Evolutionary conservation across 2,797 vertebrate genomes (phyloP).

Genomic region (Falco concolor): DNA sequence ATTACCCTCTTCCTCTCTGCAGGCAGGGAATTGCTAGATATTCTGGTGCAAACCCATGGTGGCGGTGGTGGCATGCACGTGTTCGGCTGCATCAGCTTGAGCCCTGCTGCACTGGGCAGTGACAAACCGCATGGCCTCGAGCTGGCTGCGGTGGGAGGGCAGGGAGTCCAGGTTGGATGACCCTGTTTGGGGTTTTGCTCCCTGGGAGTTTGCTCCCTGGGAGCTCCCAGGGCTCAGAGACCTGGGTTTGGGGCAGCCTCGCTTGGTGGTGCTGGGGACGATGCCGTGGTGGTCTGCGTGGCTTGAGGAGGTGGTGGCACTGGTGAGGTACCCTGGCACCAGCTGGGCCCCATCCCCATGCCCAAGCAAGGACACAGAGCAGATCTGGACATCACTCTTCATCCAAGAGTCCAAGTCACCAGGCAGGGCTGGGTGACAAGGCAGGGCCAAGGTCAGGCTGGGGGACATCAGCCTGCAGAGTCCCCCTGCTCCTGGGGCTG

Average conservation of each 20-base stretch:
- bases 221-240: not conserved
- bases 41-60: not conserved
- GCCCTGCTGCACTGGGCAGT: not conserved
- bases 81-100: fast-evolving
- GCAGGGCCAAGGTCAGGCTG: not conserved
- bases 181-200: not conserved
- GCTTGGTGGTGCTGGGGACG: fast-evolving
- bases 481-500: not conserved
- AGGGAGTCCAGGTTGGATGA: not conserved
- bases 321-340: not conserved
- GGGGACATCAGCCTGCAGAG: not conserved
- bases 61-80: fast-evolving
- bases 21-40: conserved; percentile 1
- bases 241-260: not conserved
- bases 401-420: not conserved
- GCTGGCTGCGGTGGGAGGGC: not conserved
- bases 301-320: not conserved
- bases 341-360: not conserved
- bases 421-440: not conserved
- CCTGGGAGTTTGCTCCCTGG: not conserved
- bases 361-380: not conserved
- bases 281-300: fast-evolving
- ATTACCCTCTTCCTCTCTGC: conserved; percentile 41
- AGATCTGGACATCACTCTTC: not conserved
- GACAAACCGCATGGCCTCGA: not conserved